phyloP scores from a whole-genome alignment of 2,888 invertebrate genomes.

The Agrilus biguttatus region DNA sequence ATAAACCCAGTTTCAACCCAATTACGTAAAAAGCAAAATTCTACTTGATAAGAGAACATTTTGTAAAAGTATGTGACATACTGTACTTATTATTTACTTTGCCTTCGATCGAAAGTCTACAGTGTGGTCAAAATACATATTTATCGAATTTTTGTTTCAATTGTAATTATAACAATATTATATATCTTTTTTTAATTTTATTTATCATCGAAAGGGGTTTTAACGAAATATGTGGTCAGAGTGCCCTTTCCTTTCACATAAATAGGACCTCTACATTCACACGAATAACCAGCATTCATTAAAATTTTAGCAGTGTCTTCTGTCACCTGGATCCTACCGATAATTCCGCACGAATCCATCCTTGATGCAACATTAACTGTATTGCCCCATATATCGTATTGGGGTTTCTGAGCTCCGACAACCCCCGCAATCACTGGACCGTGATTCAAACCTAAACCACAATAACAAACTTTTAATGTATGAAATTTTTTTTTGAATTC shows the following conservation, averaged over 20 bases:
- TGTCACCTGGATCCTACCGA: constrained; percentile 76
- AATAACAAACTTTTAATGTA: constrained; percentile 1
- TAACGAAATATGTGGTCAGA: constrained; percentile 81
- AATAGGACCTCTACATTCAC: constrained; percentile 83
- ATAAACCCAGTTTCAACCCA: no score
- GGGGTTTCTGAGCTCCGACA: constrained; percentile 93
- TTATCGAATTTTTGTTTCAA: no score
- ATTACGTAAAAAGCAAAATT: no score
- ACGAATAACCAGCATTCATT: constrained; percentile 70
- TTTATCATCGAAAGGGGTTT: constrained; percentile 61
- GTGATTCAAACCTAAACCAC: constrained; percentile 60
- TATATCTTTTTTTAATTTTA: constrained; percentile 8
- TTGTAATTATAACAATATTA: no score
- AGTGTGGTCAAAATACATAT: no score
- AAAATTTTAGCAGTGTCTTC: constrained; percentile 72
- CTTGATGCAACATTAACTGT: constrained; percentile 94
- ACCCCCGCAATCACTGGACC: constrained; percentile 94
- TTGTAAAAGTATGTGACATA: no score
- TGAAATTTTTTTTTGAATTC: not conserved
- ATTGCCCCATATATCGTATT: constrained; percentile 98
- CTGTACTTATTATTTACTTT: no score
- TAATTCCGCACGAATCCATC: constrained; percentile 92
- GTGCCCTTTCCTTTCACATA: constrained; percentile 92
- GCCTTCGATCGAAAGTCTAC: no score
- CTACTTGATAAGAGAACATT: no score